phyloP scores from a whole-genome alignment of 2,888 invertebrate genomes.

The Scelioninae gen. 2 region DNA sequence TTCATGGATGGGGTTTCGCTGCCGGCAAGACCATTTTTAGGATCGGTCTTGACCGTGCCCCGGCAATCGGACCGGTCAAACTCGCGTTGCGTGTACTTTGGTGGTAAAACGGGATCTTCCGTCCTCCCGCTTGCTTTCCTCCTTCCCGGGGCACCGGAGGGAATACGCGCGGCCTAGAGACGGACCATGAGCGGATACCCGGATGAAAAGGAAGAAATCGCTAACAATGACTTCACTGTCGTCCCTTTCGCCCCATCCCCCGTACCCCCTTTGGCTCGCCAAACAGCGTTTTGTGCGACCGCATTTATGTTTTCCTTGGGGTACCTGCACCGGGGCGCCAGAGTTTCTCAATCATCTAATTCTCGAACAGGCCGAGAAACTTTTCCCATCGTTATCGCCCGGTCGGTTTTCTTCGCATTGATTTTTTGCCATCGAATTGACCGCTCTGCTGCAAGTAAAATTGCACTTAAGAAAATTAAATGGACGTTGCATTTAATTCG shows the following conservation, averaged over 20 bases:
- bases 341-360: slow-evolving; percentile 53
- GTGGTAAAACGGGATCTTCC: slow-evolving; percentile 54
- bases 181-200: slow-evolving; percentile 61
- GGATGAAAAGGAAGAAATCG: slow-evolving; percentile 68
- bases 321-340: slow-evolving; percentile 38
- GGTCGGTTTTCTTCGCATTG: slow-evolving; percentile 35
- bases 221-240: slow-evolving; percentile 73
- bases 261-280: slow-evolving; percentile 36
- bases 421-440: slow-evolving; percentile 40
- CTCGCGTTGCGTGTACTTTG: slow-evolving; percentile 58
- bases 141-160: slow-evolving; percentile 37
- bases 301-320: slow-evolving; percentile 43
- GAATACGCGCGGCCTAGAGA: slow-evolving; percentile 44
- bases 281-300: slow-evolving; percentile 48
- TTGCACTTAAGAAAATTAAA: slow-evolving; percentile 54
- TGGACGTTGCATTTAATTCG: slow-evolving; percentile 32
- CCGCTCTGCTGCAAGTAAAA: slow-evolving; percentile 39
- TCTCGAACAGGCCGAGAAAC: slow-evolving; percentile 28
- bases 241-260: slow-evolving; percentile 44
- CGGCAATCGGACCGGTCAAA: slow-evolving; percentile 43
- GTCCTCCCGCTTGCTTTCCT: slow-evolving; percentile 29
- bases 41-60: slow-evolving; percentile 28
- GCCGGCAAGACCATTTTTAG: slow-evolving; percentile 39
- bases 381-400: slow-evolving; percentile 49
- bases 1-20: slow-evolving; percentile 46